phyloP scores from a whole-genome alignment of 2,888 invertebrate genomes.

The Byasa hedistus region DNA sequence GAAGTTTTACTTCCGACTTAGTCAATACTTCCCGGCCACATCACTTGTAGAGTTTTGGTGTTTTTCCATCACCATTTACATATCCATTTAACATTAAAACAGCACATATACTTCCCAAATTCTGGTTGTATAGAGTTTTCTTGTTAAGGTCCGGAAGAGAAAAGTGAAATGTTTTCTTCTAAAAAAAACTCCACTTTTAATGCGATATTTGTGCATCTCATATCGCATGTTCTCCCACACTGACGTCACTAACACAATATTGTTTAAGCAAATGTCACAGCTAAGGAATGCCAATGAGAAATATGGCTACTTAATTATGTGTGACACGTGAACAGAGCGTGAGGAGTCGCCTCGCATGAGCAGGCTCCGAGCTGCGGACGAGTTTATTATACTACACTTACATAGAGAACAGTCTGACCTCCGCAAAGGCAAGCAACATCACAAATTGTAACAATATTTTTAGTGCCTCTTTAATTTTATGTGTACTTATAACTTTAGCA shows the following conservation, averaged over 20 bases:
- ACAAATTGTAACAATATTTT: slow-evolving; percentile 15
- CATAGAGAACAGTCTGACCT: slow-evolving; percentile 19
- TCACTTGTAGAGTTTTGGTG: no score
- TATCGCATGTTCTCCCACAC: neutral
- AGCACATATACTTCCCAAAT: no score
- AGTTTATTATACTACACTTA: slow-evolving; percentile 5
- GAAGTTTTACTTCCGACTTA: no score
- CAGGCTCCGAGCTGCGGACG: slow-evolving; percentile 7
- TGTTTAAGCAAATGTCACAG: slow-evolving; percentile 8
- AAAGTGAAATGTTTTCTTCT: no score
- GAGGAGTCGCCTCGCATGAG: slow-evolving; percentile 3
- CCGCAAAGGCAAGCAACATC: slow-evolving; percentile 26
- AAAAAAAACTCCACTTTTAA: no score
- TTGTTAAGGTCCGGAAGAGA: no score
- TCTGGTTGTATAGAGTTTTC: no score
- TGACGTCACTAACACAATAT: slow-evolving; percentile 6
- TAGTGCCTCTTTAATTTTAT: neutral
- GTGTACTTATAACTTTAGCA: no score
- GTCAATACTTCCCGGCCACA: no score
- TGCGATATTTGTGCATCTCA: no score
- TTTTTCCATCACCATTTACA: no score
- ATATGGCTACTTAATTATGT: slow-evolving; percentile 19
- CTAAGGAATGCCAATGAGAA: slow-evolving; percentile 23
- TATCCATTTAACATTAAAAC: no score
- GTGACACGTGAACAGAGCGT: slow-evolving; percentile 20